A percentile compares a stretch with the other conserved stretches of the same genome.
phyloP scores from a whole-genome alignment of 2,113 vertebrate genomes.

The Sinocyclocheilus rhinocerous region DNA sequence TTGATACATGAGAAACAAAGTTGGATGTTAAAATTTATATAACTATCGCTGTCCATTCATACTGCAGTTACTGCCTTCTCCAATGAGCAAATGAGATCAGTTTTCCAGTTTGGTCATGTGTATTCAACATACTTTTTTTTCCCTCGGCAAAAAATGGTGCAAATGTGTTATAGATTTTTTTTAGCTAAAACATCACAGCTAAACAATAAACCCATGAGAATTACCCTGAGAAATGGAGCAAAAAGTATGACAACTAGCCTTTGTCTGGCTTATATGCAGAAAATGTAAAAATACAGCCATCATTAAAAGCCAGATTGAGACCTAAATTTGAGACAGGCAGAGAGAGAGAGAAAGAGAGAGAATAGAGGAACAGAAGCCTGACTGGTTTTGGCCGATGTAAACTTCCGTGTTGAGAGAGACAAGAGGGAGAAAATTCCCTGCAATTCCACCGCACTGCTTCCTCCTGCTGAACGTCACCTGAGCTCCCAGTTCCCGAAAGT shows the following conservation, averaged over 20 bases:
- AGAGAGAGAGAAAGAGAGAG: neutral
- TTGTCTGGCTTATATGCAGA: neutral
- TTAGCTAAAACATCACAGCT: neutral
- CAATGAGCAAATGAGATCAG: neutral
- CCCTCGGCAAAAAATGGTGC: too few relatives aligned
- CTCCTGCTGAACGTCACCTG: constrained; percentile 54
- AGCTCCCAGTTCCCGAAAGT: constrained; percentile 53
- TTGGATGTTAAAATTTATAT: too few relatives aligned
- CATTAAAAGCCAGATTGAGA: constrained; percentile 4
- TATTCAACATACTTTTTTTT: too few relatives aligned
- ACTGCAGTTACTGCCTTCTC: too few relatives aligned
- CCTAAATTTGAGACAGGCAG: neutral
- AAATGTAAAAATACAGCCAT: neutral
- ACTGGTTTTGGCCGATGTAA: constrained; percentile 27
- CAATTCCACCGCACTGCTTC: constrained; percentile 54
- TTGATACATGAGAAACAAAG: neutral
- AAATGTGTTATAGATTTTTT: neutral
- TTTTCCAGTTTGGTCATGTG: neutral
- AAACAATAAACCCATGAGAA: neutral
- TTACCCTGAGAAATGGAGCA: neutral
- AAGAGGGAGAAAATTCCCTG: constrained; percentile 52
- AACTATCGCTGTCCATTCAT: too few relatives aligned
- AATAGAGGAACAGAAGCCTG: neutral
- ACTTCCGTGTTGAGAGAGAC: constrained; percentile 50
- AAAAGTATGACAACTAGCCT: neutral